These are phyloP conservation scores for Sarcophaga variegata DNA, from an alignment of 2,888 invertebrate genomes.

Conservation along the genomic window DNA sequence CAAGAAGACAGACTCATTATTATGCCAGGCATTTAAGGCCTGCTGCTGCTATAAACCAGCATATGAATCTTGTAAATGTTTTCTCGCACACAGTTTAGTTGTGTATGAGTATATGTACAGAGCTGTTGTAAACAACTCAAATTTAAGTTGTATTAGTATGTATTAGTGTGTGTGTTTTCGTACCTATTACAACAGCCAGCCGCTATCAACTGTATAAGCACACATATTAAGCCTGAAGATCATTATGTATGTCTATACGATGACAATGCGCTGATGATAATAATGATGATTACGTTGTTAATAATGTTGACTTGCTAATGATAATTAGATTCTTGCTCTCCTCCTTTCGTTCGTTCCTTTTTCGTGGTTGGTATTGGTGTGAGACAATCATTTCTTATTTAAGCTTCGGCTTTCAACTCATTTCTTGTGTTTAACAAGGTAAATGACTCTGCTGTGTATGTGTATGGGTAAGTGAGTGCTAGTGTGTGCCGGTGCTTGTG, in stretches of 20 bases:
- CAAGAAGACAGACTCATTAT: conserved; percentile 40
- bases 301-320: conserved; percentile 26
- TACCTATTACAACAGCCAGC: too few species aligned
- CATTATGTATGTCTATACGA: neutral
- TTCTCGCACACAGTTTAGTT: neutral
- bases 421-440: neutral
- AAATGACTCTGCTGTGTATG: too few species aligned
- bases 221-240: conserved; percentile 44
- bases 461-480: too few species aligned
- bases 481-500: neutral
- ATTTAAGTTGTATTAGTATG: conserved; percentile 30
- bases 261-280: neutral
- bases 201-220: neutral
- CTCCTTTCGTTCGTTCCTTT: too few species aligned
- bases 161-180: neutral
- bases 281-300: conserved; percentile 15
- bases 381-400: conserved; percentile 11
- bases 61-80: neutral
- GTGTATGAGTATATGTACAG: too few species aligned
- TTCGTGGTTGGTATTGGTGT: too few species aligned
- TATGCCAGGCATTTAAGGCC: conserved; percentile 57
- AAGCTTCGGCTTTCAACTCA: neutral
- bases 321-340: conserved; percentile 4
- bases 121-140: conserved; percentile 35
- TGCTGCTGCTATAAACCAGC: conserved; percentile 9